Evolutionary conservation across 2,113 vertebrate species (phyloP).

Genomic region (Labrus mixtus): DNA sequence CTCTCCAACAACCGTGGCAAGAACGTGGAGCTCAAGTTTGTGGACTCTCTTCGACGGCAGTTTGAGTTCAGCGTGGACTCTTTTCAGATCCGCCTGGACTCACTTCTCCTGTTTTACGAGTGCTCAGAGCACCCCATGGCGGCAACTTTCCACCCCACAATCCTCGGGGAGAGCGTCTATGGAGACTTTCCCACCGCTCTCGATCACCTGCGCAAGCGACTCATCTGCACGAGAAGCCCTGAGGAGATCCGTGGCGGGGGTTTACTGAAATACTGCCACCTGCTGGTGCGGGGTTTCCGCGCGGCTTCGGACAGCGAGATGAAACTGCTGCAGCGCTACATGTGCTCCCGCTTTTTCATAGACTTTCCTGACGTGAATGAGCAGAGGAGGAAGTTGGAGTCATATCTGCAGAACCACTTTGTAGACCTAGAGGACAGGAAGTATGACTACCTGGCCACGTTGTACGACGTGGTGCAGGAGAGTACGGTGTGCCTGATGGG

Average conservation of each 20-base stretch:
- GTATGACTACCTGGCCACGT: slow-evolving; percentile 97
- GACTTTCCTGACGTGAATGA: slow-evolving; percentile 96
- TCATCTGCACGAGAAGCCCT: slow-evolving; percentile 95
- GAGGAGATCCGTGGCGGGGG: slow-evolving; percentile 99
- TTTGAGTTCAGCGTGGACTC: slow-evolving; percentile 99
- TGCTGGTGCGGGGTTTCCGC: slow-evolving; percentile 95
- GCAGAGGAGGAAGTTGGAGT: slow-evolving; percentile 96
- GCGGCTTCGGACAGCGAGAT: slow-evolving; percentile 90
- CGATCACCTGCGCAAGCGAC: slow-evolving; percentile 94
- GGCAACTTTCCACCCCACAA: slow-evolving; percentile 95
- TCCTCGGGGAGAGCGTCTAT: slow-evolving; percentile 97
- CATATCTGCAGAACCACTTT: slow-evolving; percentile 98
- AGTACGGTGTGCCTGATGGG: slow-evolving; percentile 99
- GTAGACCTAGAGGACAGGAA: slow-evolving; percentile 97
- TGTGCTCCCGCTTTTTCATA: slow-evolving; percentile 99
- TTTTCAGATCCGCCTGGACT: slow-evolving; percentile 98
- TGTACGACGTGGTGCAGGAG: slow-evolving; percentile 95
- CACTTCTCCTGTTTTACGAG: slow-evolving; percentile 96
- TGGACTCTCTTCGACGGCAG: slow-evolving; percentile 96
- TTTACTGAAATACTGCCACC: slow-evolving; percentile 98
- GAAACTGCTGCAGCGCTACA: slow-evolving; percentile 97
- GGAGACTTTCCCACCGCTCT: slow-evolving; percentile 95
- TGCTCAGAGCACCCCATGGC: slow-evolving; percentile 98
- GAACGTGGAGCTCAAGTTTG: slow-evolving; percentile 98
- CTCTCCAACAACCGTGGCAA: slow-evolving; percentile 98